Conservation (phyloP, 2,888 invertebrate species). For the Diaperis boleti region DNA sequence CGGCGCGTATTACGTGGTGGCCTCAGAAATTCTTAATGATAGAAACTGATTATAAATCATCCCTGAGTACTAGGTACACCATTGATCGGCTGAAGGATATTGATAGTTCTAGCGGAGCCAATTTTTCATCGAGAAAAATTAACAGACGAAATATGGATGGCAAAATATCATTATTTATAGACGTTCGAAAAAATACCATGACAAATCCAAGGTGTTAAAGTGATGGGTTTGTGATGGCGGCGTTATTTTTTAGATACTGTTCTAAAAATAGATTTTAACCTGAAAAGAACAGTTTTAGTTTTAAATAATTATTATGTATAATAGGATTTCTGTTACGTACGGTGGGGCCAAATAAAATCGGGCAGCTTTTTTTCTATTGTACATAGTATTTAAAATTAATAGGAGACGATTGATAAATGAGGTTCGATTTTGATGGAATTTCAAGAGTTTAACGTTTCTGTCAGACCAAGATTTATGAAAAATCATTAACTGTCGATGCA, state of each 20-base stretch:
- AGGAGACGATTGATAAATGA: too few relatives aligned
- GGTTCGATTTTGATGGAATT: too few relatives aligned
- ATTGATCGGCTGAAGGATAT: slow-evolving; percentile 47
- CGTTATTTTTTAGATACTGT: background rate
- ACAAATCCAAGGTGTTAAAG: slow-evolving; percentile 49
- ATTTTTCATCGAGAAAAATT: slow-evolving; percentile 60
- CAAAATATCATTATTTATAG: slow-evolving; percentile 46
- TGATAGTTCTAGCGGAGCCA: slow-evolving; percentile 52
- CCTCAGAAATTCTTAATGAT: slow-evolving; percentile 40
- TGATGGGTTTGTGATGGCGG: slow-evolving; percentile 2
- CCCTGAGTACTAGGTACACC: slow-evolving; percentile 45
- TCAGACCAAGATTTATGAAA: too few relatives aligned
- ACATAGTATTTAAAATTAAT: too few relatives aligned
- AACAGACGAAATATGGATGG: slow-evolving; percentile 45
- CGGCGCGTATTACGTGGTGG: background rate
- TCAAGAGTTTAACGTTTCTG: too few relatives aligned
- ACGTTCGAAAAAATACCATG: slow-evolving; percentile 44
- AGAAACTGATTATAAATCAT: slow-evolving; percentile 49
- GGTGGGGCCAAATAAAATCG: too few relatives aligned
- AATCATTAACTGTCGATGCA: too few relatives aligned
- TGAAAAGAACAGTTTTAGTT: too few relatives aligned
- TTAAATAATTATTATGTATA: too few relatives aligned
- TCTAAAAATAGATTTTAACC: too few relatives aligned
- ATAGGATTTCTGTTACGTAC: too few relatives aligned
- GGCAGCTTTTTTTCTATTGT: too few relatives aligned